Evolutionary conservation across 2,797 vertebrate species (phyloP).

Genomic region (Enteromius unitaeniatus): DNA sequence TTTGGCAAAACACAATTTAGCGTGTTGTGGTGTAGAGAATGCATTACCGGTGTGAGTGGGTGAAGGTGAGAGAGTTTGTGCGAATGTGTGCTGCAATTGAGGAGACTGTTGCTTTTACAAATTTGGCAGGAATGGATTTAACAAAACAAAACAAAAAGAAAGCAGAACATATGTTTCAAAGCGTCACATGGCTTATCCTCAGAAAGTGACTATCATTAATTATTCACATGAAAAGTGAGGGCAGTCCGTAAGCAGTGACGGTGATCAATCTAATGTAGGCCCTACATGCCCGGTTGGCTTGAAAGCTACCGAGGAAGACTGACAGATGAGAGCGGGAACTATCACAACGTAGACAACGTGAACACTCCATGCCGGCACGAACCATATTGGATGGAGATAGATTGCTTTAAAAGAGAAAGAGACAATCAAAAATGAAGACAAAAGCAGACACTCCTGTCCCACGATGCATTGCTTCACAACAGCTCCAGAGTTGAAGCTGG

Average conservation of each 20-base stretch:
- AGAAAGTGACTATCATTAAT: constrained; percentile 72
- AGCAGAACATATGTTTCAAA: constrained; percentile 79
- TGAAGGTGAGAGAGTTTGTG: constrained; percentile 64
- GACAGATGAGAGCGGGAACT: constrained; percentile 65
- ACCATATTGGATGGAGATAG: constrained; percentile 70
- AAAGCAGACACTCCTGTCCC: constrained; percentile 78
- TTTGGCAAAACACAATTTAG: constrained; percentile 75
- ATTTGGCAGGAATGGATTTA: constrained; percentile 51
- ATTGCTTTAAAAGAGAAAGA: constrained; percentile 72
- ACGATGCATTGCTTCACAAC: constrained; percentile 84
- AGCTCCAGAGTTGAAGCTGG: constrained; percentile 81
- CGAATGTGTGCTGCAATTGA: constrained; percentile 69
- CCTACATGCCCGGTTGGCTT: constrained; percentile 74
- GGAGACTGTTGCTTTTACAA: constrained; percentile 68
- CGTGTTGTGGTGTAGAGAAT: constrained; percentile 40
- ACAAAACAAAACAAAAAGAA: constrained; percentile 75
- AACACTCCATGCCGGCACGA: constrained; percentile 49
- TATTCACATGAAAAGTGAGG: constrained; percentile 62
- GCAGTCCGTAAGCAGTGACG: constrained; percentile 64
- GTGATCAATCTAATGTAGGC: constrained; percentile 73
- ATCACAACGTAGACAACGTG: constrained; percentile 30
- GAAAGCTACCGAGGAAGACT: constrained; percentile 83
- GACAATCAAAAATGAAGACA: constrained; percentile 77
- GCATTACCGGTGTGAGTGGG: constrained; percentile 43
- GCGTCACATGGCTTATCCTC: constrained; percentile 83